A percentile compares a stretch with the other conserved stretches of the same genome.
Conservation (phyloP, 2,888 invertebrate species). For the Drosophila vallismaia region DNA sequence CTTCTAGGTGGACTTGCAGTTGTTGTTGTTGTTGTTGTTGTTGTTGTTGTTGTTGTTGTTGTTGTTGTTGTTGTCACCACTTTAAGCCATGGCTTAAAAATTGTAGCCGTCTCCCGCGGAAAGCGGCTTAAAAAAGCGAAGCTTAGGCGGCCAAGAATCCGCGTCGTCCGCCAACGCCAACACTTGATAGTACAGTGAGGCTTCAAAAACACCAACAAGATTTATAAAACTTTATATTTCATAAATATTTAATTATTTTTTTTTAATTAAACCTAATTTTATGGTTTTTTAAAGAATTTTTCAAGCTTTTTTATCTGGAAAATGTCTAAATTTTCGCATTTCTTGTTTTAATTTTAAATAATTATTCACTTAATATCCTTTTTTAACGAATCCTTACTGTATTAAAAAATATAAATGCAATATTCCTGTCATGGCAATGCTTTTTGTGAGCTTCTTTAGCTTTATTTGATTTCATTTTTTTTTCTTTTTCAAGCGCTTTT, state of each 20-base stretch:
- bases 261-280: too few species aligned
- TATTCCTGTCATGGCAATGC: slow-evolving; percentile 47
- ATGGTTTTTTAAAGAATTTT: background rate
- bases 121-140: slow-evolving; percentile 53
- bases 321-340: background rate
- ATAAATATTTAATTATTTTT: too few species aligned
- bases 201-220: background rate
- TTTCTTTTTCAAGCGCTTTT: slow-evolving; percentile 69
- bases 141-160: slow-evolving; percentile 60
- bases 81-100: slow-evolving; percentile 74
- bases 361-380: too few species aligned
- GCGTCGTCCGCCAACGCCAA: slow-evolving; percentile 56
- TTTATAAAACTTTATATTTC: background rate
- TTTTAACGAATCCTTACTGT: background rate
- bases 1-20: slow-evolving; percentile 12
- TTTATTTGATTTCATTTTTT: slow-evolving; percentile 74
- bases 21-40: slow-evolving; percentile 51
- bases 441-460: slow-evolving; percentile 50
- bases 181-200: slow-evolving; percentile 44
- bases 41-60: slow-evolving; percentile 20
- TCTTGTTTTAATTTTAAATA: too few species aligned
- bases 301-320: background rate
- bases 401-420: slow-evolving; percentile 49
- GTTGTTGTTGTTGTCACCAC: slow-evolving; percentile 65
- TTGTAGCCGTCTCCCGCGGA: slow-evolving; percentile 34